Evolutionary conservation across 2,797 vertebrate species (phyloP).

Genomic region (Margarornis squamiger): DNA sequence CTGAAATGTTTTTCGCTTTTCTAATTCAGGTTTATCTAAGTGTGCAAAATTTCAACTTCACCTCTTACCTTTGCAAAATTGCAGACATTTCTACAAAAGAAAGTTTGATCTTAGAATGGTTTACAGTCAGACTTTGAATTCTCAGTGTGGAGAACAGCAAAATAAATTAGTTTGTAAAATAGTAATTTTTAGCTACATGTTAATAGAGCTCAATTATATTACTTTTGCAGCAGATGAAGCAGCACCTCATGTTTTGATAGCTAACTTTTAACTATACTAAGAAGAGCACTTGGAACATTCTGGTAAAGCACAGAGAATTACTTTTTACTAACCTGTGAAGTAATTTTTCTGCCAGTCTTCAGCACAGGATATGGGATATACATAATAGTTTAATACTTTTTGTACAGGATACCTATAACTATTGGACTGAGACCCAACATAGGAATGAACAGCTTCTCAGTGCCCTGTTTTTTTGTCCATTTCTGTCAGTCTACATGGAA

Average conservation of each 20-base stretch:
- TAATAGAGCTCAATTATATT: background rate
- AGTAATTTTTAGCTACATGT: background rate
- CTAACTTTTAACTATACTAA: background rate
- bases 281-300: background rate
- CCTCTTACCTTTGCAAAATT: background rate
- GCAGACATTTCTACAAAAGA: background rate
- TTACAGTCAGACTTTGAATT: background rate
- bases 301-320: background rate
- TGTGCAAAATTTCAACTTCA: background rate
- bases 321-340: background rate
- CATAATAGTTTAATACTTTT: background rate
- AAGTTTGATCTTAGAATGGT: background rate
- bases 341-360: background rate
- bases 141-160: background rate
- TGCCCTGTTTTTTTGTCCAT: background rate
- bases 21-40: background rate
- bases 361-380: background rate
- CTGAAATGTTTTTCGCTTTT: accelerated
- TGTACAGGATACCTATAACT: background rate
- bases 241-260: background rate
- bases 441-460: background rate
- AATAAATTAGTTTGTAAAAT: background rate
- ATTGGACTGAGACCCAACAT: background rate
- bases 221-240: background rate
- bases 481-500: background rate